Evolutionary conservation across 2,888 invertebrate species (phyloP).

Genomic region (Fragum fragum): DNA sequence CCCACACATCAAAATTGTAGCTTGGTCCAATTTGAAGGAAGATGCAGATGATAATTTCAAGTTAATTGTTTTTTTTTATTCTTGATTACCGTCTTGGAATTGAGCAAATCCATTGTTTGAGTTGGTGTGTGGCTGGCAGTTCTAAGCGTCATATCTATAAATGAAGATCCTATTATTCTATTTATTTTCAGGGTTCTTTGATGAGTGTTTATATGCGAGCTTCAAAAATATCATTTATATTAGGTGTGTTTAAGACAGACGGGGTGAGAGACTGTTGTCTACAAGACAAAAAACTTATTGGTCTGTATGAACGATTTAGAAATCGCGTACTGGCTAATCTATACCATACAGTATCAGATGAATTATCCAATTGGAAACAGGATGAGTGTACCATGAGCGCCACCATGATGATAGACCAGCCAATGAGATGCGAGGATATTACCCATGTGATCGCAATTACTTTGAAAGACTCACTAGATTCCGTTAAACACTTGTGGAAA

Average conservation of each 20-base stretch:
- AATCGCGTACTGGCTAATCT: not conserved
- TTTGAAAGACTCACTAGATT: not conserved
- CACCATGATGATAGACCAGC: not conserved
- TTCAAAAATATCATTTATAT: slow-evolving; percentile 5
- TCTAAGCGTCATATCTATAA: no score
- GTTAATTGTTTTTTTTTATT: no score
- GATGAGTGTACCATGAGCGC: not conserved
- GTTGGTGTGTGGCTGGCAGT: no score
- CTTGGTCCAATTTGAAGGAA: no score
- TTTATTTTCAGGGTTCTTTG: slow-evolving; percentile 14
- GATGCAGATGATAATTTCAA: no score
- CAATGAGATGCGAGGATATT: slow-evolving; percentile 29
- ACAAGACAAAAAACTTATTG: not conserved
- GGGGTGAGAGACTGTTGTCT: slow-evolving; percentile 6
- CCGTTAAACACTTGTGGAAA: not conserved
- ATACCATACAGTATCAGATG: not conserved
- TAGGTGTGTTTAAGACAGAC: not conserved
- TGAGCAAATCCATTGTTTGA: no score
- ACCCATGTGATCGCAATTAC: slow-evolving; percentile 2
- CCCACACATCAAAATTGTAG: no score
- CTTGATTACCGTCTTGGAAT: no score
- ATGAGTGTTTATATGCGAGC: not conserved
- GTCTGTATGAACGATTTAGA: not conserved
- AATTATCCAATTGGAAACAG: not conserved
- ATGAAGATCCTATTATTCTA: no score